These are phyloP conservation scores for Acrobasis repandana DNA, from an alignment of 2,888 invertebrate species.

Conservation along the genomic window DNA sequence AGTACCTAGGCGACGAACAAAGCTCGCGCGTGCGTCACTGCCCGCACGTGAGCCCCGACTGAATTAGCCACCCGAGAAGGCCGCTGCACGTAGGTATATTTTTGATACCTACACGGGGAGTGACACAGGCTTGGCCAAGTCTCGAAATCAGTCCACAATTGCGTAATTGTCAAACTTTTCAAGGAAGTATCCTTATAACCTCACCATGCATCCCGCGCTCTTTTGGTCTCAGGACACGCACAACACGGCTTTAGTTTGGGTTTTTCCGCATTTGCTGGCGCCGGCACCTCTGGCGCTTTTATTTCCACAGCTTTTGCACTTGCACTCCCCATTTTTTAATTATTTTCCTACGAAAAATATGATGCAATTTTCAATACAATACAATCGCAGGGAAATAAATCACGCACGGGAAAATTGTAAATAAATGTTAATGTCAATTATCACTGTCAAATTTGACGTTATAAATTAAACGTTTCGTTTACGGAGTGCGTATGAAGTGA, in stretches of 20 bases:
- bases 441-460: not conserved
- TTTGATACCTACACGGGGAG: too few species aligned
- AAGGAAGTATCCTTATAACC: conserved; percentile 51
- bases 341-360: conserved; percentile 23
- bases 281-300: conserved; percentile 55
- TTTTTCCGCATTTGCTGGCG: conserved; percentile 76
- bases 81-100: too few species aligned
- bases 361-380: conserved; percentile 30
- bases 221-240: conserved; percentile 98
- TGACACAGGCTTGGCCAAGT: too few species aligned
- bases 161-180: conserved; percentile 75
- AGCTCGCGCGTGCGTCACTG: too few species aligned
- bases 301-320: conserved; percentile 71
- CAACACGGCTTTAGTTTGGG: conserved; percentile 97
- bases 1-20: too few species aligned
- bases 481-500: not conserved
- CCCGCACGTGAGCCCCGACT: too few species aligned
- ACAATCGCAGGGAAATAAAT: not conserved
- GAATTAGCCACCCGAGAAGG: too few species aligned
- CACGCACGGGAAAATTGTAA: not conserved
- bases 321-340: conserved; percentile 66
- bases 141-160: too few species aligned
- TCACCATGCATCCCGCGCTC: conserved; percentile 95
- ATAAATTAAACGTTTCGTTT: not conserved
- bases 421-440: conserved; percentile 3